Base-by-base conservation (phyloP, 2,888 invertebrate species). In the Euspilapteryx auroguttella region DNA sequence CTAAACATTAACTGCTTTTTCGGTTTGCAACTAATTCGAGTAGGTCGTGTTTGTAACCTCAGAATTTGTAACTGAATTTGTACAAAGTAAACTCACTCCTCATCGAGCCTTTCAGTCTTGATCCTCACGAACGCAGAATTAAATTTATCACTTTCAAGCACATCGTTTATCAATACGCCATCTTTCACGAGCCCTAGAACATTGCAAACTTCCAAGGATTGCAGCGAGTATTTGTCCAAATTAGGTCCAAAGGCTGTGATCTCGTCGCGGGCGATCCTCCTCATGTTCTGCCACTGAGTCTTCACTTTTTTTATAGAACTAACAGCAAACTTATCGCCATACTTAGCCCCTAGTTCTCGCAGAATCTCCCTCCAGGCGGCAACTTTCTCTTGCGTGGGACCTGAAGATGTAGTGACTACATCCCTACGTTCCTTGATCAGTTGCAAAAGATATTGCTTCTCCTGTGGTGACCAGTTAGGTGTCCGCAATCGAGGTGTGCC, bases 201-300 rank as follows among this genome's bases (percentile, higher is more conserved):
- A 32, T 49, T 43, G 33, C 65, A 71, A 17, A 75, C 73, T 38
- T 73, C 69, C 24, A 63, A 34, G 9, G 71, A 61, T 32, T 65
- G 62, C 29, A 41, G 49, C 0, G 64, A 54, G 32, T 55, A 63
- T 32, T 61, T 66, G 6, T 53, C 41, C 2, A 63, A 29, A 4
- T 46, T 42, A 1, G 53, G 38, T 2, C 69, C 69, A 23, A 61
- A 54, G 11, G 49, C 33, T 0, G 59, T 36, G 21, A 71, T 55
- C 39, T 76, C 75, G 36, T 71, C 69, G 3, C 73, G 65, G 6
- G 75, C 73, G 27, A 71, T 63, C 10, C 71, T 55, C 42, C 73
- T 76, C 73, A 76, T 76, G 34, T 75, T 75, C 38, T 75, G 75
- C 76, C 76, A 76, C 37, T 75, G 73, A 3, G 71, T 73, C 39